Evolutionary conservation across 2,113 vertebrate species (phyloP), one percentile per base, ranked within the genome.

Genomic region (human): DNA sequence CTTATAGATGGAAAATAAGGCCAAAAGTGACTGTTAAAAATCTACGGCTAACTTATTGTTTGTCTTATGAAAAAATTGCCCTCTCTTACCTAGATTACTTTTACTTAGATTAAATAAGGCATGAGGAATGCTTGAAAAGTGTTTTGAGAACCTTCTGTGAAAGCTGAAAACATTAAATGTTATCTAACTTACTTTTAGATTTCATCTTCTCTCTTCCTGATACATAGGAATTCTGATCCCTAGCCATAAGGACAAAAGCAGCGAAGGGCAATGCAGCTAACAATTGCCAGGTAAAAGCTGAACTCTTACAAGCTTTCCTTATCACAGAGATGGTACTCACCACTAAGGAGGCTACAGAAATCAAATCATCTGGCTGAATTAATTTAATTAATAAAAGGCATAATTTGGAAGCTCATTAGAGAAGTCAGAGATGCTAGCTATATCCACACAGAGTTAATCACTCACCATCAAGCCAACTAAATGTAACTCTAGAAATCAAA

Each of bases 321-420:
- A 2, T 59, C 75, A 30, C 61, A 64, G 91, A 83, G 78, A 78
- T 10, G 18, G 35, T 38, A 32, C 7, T 72, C 40, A 23, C 45
- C n/a, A 23, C 45, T n/a, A 40, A 85, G 57, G 55, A 86, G 2
- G 22, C 89, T 64, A 8, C 6, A 48, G 86, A 95, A 35, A 83
- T 86, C 92, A 76, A 92, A 61, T 86, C 70, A 45, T 68, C 40
- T 30, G 18, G 76, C 43, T 72, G 85, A 86, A 91, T 50, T 90
- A 70, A 94, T 81, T 90, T 95, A 75, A 96, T 95, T 94, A 96
- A 92, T 91, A 96, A 86, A 70, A 27, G 25, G 76, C 89, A 68
- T 80, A 43, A 95, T 90, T 66, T 43, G 40, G 93, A 75, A 96
- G 90, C 50, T 38, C 81, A 20, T 80, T 90, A 43, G 68, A 85